phyloP scores from a whole-genome alignment of 2,888 invertebrate genomes.

The Nomada flava region DNA sequence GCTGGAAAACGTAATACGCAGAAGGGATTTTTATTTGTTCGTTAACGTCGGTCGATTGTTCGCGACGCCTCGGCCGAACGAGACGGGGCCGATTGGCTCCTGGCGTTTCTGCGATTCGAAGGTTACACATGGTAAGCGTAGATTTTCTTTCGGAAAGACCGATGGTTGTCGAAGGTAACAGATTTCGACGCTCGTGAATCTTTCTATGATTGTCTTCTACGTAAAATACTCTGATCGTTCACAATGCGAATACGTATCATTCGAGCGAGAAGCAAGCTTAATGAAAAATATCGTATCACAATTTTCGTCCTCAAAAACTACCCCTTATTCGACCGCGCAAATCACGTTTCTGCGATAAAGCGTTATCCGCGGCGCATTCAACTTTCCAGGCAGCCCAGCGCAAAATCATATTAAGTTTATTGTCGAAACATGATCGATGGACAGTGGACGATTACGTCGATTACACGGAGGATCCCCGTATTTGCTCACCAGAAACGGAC shows the following conservation, averaged over 20 bases:
- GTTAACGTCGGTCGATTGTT: slow-evolving; percentile 36
- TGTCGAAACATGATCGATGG: slow-evolving; percentile 80
- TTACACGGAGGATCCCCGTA: slow-evolving; percentile 68
- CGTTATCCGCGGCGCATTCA: slow-evolving; percentile 29
- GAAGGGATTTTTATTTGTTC: slow-evolving; percentile 52
- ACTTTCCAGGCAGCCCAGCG: slow-evolving; percentile 41
- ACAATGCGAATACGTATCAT: no score
- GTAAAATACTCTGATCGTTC: no score
- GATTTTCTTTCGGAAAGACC: background rate
- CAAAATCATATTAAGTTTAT: slow-evolving; percentile 77
- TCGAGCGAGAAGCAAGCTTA: background rate
- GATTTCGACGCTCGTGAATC: no score
- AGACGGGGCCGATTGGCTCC: background rate
- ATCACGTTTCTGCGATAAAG: slow-evolving; percentile 13
- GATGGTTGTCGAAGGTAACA: background rate
- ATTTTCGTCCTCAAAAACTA: background rate
- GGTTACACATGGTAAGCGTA: background rate
- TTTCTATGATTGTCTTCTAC: no score
- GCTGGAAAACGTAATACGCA: slow-evolving; percentile 52
- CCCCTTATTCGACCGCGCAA: background rate
- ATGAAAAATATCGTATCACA: background rate
- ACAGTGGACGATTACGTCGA: slow-evolving; percentile 72
- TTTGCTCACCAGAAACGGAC: slow-evolving; percentile 62
- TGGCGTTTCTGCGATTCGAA: background rate
- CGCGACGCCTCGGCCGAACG: slow-evolving; percentile 5